Conservation (phyloP, 1,140 invertebrate genomes). For the Drosophila mayri region DNA sequence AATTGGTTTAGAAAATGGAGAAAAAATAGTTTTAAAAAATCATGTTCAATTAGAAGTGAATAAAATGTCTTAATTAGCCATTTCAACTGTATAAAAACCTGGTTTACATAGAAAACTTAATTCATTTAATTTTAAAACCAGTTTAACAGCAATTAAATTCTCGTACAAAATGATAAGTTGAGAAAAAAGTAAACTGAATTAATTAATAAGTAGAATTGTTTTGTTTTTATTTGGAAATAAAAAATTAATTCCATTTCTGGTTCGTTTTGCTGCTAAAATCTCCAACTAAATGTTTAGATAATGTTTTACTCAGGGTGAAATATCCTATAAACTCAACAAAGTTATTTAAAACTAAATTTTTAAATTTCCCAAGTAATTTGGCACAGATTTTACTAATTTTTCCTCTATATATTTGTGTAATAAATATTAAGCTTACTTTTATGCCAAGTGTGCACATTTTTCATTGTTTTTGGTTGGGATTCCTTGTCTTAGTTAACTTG, state of each 20-base stretch:
- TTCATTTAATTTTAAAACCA: background rate
- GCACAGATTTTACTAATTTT: background rate
- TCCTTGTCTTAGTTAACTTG: conserved; percentile 56
- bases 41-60: background rate
- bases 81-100: no score
- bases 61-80: background rate
- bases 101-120: background rate
- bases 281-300: background rate
- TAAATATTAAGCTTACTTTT: background rate
- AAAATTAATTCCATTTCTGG: background rate
- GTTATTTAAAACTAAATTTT: background rate
- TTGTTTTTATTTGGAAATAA: background rate
- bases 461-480: conserved; percentile 14
- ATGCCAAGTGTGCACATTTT: conserved; percentile 4
- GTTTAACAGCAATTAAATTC: background rate
- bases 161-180: no score
- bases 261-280: background rate
- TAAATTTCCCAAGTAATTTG: background rate
- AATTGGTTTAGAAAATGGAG: background rate
- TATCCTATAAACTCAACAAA: background rate
- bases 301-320: no score
- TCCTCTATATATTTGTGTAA: background rate
- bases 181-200: background rate
- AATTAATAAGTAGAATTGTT: background rate
- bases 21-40: background rate